phyloP scores from a whole-genome alignment of 2,113 vertebrate species.

The Genyomyrus donnyi region DNA sequence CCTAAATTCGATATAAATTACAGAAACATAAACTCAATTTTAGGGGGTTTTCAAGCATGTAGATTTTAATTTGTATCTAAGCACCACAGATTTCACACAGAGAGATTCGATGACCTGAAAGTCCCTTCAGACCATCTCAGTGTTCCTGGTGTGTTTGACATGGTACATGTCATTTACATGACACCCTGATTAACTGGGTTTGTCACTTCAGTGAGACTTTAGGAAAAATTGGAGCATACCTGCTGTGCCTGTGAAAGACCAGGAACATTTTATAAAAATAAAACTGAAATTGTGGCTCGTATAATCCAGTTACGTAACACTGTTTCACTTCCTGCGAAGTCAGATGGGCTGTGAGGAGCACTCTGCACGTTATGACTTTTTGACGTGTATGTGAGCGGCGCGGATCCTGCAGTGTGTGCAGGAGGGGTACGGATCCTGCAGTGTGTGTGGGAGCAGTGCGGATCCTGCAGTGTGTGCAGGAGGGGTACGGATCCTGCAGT shows the following conservation, averaged over 20 bases:
- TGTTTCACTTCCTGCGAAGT: background rate
- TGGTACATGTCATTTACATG: background rate
- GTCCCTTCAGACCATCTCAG: background rate
- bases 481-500: too few relatives aligned
- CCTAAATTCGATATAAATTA: background rate
- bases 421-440: too few relatives aligned
- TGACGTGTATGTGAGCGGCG: background rate
- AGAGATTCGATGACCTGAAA: background rate
- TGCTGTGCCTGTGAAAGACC: background rate
- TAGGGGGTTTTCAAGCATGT: background rate
- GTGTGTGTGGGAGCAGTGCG: too few relatives aligned
- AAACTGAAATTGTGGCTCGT: background rate
- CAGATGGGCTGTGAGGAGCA: background rate
- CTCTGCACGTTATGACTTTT: background rate
- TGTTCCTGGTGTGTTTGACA: background rate
- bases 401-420: too few relatives aligned
- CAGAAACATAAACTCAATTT: background rate
- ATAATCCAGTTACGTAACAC: background rate
- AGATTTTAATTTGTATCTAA: background rate
- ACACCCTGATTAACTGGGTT: background rate
- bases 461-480: too few relatives aligned
- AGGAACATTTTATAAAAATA: background rate
- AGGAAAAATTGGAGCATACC: background rate
- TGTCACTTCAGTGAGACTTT: background rate
- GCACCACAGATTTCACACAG: background rate